phyloP scores from a whole-genome alignment of 2,113 vertebrate species.

The Piprites chloris region DNA sequence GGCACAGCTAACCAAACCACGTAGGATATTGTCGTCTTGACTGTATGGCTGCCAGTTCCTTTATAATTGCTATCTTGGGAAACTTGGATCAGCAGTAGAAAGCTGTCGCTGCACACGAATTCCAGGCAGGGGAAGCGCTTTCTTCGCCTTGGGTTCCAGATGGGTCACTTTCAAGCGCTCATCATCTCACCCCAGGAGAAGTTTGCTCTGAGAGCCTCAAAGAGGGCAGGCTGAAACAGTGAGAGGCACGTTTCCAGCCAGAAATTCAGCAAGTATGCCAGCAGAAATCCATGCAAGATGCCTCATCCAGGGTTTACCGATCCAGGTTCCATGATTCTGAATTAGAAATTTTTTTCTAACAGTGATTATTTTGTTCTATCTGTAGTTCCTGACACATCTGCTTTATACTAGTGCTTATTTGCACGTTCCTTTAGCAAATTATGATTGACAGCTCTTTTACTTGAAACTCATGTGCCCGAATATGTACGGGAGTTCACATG shows the following conservation, averaged over 20 bases:
- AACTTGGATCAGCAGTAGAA: neutral
- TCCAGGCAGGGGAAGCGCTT: neutral
- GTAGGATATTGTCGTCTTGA: neutral
- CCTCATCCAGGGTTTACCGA: neutral
- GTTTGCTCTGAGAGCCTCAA: neutral
- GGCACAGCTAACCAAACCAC: neutral
- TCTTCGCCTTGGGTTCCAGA: neutral
- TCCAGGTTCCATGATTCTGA: neutral
- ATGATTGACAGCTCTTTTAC: neutral
- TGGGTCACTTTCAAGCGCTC: neutral
- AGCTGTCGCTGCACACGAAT: neutral
- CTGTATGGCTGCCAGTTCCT: neutral
- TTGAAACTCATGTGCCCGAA: neutral
- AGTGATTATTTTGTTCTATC: neutral
- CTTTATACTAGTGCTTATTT: neutral
- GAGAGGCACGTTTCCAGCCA: neutral
- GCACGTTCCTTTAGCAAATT: neutral
- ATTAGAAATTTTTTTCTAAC: neutral
- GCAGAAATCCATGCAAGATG: neutral
- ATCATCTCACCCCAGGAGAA: neutral
- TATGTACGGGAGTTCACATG: neutral
- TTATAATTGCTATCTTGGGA: conserved; percentile 5
- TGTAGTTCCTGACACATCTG: neutral
- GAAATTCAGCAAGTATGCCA: neutral
- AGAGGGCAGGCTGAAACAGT: neutral